These are phyloP conservation scores for Mohoua ochrocephala DNA, from an alignment of 2,113 vertebrate genomes.

Conservation along the genomic window DNA sequence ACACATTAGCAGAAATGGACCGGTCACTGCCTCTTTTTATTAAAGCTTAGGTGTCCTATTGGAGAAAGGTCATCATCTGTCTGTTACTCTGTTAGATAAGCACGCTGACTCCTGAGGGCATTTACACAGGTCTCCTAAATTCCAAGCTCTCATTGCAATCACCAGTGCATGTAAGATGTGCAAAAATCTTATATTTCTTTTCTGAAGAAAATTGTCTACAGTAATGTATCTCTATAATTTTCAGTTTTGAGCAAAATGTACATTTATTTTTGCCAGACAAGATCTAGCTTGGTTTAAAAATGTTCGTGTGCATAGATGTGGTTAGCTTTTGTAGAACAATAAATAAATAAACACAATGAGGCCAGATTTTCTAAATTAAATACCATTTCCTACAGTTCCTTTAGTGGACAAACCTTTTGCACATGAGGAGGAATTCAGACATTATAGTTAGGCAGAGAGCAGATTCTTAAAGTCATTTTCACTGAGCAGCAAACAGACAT, in stretches of 20 bases:
- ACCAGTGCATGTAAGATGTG: rapidly evolving
- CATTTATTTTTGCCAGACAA: neutral
- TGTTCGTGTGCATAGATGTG: rapidly evolving
- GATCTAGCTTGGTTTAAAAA: neutral
- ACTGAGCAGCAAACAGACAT: neutral
- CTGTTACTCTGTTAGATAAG: neutral
- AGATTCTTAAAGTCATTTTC: neutral
- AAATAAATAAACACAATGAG: neutral
- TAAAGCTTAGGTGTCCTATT: neutral
- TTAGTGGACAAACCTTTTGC: neutral
- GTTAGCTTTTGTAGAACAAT: neutral
- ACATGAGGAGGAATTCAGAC: neutral
- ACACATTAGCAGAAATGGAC: neutral
- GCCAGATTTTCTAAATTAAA: neutral
- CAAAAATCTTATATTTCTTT: neutral
- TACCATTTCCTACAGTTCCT: neutral
- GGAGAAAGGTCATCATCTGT: neutral
- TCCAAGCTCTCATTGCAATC: neutral
- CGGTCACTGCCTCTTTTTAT: neutral
- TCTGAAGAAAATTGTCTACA: neutral
- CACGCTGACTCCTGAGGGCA: neutral
- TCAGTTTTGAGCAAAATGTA: neutral
- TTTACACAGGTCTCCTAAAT: neutral
- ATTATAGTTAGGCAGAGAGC: neutral
- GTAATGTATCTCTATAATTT: neutral